Conservation (phyloP, 2,797 vertebrate species). For the Cyclura pinguis region DNA sequence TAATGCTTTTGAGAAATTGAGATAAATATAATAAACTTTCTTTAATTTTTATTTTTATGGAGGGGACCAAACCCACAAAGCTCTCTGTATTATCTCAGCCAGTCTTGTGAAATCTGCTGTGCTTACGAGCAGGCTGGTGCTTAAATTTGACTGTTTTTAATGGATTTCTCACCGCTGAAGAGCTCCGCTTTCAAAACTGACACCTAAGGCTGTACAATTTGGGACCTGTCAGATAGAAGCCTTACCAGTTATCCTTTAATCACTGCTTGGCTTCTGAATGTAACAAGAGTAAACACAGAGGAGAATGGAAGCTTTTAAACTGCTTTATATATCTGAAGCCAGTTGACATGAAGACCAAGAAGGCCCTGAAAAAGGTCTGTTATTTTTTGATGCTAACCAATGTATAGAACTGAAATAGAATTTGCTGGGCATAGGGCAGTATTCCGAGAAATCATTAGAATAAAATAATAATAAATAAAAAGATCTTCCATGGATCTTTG, state of each 20-base stretch:
- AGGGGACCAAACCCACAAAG: neutral
- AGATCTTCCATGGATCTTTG: too few relatives aligned
- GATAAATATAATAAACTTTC: too few relatives aligned
- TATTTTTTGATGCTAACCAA: too few relatives aligned
- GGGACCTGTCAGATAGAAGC: neutral
- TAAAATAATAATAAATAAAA: too few relatives aligned
- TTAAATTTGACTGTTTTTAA: constrained; percentile 18
- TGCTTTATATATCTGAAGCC: neutral
- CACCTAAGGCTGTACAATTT: neutral
- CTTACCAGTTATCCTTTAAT: constrained; percentile 12
- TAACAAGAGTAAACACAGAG: constrained; percentile 7
- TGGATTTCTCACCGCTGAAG: neutral
- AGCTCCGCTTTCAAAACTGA: neutral
- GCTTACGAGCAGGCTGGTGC: neutral
- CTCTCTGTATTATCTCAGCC: neutral
- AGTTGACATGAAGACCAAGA: too few relatives aligned
- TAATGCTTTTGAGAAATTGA: too few relatives aligned
- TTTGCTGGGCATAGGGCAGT: too few relatives aligned
- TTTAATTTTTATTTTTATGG: too few relatives aligned
- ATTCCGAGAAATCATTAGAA: too few relatives aligned
- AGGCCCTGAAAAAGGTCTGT: too few relatives aligned
- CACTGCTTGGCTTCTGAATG: neutral
- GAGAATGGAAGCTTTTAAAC: constrained; percentile 3
- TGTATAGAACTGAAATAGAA: too few relatives aligned
- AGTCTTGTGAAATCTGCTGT: neutral